Percentiles rank a stretch among this genome's conserved stretches.
These are phyloP conservation scores for Cathartes aura DNA, from an alignment of 2,113 vertebrate species.

Conservation along the genomic window DNA sequence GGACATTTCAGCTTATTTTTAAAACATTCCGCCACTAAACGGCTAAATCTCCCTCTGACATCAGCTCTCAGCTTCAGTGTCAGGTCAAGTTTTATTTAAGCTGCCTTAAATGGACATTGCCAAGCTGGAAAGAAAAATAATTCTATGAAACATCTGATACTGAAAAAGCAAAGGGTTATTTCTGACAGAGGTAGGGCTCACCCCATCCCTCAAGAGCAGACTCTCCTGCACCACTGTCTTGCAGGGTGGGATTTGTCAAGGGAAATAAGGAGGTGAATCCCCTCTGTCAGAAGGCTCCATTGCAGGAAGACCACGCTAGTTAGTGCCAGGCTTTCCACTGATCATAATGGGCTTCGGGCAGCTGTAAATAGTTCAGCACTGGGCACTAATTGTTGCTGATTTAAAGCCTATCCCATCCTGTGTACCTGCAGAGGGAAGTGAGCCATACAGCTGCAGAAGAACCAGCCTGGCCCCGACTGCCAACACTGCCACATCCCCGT, in stretches of 20 bases:
- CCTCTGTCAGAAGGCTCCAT: neutral
- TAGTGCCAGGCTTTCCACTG: neutral
- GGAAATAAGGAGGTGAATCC: neutral
- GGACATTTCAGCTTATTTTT: conserved; percentile 23
- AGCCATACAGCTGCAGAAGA: neutral
- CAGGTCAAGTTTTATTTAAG: conserved; percentile 29
- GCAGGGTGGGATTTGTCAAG: neutral
- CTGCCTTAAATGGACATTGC: neutral
- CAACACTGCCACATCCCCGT: accelerated
- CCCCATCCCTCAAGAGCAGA: neutral
- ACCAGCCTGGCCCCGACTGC: neutral
- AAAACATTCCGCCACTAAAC: conserved; percentile 2
- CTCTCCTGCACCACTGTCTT: neutral
- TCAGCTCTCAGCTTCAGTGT: neutral
- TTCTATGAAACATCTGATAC: conserved; percentile 10
- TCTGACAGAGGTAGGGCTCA: neutral
- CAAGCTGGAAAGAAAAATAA: conserved; percentile 48
- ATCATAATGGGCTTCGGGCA: neutral
- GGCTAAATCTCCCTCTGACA: neutral
- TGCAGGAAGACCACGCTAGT: neutral
- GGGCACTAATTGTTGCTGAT: neutral
- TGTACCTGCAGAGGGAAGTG: neutral
- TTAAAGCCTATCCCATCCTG: accelerated
- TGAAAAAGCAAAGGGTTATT: conserved; percentile 34
- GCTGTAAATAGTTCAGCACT: neutral